Conservation (phyloP, 1,140 invertebrate genomes). For the Dinoponera quadriceps region DNA sequence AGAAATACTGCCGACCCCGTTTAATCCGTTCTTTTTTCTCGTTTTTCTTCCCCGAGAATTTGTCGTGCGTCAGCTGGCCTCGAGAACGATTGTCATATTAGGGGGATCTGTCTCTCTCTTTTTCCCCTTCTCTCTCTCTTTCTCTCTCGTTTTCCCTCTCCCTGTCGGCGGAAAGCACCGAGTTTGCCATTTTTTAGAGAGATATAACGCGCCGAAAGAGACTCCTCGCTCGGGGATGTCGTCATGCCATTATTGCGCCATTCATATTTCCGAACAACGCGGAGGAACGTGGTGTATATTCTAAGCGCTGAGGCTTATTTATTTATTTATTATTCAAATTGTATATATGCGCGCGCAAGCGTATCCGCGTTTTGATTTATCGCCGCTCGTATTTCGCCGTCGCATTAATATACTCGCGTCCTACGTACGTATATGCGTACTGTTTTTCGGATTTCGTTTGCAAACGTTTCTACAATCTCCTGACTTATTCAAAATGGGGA, state of each 20-base stretch:
- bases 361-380: slow-evolving; percentile 5
- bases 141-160: background rate
- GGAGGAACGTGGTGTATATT: background rate
- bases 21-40: slow-evolving; percentile 53
- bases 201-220: slow-evolving; percentile 34
- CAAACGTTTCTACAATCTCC: background rate
- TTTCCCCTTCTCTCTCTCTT: no score
- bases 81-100: slow-evolving; percentile 59
- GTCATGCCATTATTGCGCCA: slow-evolving; percentile 38
- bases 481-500: slow-evolving; percentile 33
- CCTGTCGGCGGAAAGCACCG: slow-evolving; percentile 35
- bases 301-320: slow-evolving; percentile 1
- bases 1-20: slow-evolving; percentile 34
- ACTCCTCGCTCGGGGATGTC: slow-evolving; percentile 13
- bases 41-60: slow-evolving; percentile 40
- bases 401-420: slow-evolving; percentile 2
- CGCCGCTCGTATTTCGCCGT: background rate
- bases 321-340: slow-evolving; percentile 51
- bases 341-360: no score
- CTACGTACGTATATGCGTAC: background rate
- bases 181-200: slow-evolving; percentile 44
- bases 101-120: slow-evolving; percentile 11
- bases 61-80: slow-evolving; percentile 57
- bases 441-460: slow-evolving; percentile 32
- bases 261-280: slow-evolving; percentile 38